These are phyloP conservation scores for Sabatieria punctata DNA, from an alignment of 2,888 invertebrate genomes.

Conservation along the genomic window DNA sequence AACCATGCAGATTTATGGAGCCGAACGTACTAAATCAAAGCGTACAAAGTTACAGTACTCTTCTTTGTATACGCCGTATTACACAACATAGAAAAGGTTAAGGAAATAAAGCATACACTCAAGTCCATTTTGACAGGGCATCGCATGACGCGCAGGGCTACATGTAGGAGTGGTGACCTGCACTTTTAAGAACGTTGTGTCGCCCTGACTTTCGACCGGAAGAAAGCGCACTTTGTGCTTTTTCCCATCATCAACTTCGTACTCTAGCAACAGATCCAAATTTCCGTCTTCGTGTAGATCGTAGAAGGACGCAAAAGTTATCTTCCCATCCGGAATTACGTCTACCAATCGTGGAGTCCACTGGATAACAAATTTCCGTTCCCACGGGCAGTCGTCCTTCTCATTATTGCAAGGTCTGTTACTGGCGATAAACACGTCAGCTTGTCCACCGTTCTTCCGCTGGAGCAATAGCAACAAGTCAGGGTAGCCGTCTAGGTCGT, in stretches of 20 bases:
- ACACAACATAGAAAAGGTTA: no score
- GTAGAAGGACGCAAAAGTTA: constrained; percentile 17
- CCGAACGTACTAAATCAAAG: no score
- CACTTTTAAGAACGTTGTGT: constrained; percentile 29
- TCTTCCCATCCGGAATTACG: neutral
- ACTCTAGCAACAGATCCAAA: constrained; percentile 26
- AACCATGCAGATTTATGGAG: no score
- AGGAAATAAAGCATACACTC: no score
- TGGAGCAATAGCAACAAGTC: no score
- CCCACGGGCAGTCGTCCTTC: neutral
- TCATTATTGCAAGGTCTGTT: neutral
- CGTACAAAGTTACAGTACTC: no score
- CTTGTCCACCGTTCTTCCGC: no score
- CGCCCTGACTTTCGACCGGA: constrained; percentile 20
- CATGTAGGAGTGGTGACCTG: constrained; percentile 19
- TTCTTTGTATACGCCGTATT: no score
- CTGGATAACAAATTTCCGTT: constrained; percentile 1
- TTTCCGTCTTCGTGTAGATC: constrained; percentile 27
- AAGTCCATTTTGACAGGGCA: no score
- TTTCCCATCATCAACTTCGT: constrained; percentile 12
- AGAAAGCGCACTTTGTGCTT: constrained; percentile 10
- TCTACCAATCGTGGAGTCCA: neutral
- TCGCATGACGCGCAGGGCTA: neutral
- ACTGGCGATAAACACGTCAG: neutral
- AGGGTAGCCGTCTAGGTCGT: constrained; percentile 23